Evolutionary conservation across 2,888 invertebrate genomes (phyloP).

Genomic region (Lacanobia oleracea): DNA sequence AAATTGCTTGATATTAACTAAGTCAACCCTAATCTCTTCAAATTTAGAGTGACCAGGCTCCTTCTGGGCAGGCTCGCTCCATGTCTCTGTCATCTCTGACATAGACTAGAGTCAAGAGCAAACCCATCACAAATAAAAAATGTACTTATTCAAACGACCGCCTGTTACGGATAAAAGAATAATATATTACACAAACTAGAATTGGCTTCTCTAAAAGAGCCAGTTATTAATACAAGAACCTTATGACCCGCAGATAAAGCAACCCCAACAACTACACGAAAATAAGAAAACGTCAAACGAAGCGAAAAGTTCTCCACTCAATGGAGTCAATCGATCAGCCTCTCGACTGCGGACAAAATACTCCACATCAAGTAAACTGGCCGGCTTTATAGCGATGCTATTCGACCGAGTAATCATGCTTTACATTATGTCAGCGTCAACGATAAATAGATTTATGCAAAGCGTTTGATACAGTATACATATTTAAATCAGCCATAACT

Average conservation of each 20-base stretch:
- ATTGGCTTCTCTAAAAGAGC: background rate
- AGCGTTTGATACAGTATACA: conserved; percentile 11
- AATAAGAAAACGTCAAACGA: conserved; percentile 34
- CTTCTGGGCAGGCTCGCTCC: no score
- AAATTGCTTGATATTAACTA: background rate
- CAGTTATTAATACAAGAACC: background rate
- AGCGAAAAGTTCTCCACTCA: conserved; percentile 36
- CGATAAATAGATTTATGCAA: conserved; percentile 2
- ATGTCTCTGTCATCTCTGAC: no score
- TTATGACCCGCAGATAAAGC: conserved; percentile 8
- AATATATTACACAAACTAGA: background rate
- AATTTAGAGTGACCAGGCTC: no score
- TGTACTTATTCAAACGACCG: conserved; percentile 2
- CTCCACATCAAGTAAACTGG: conserved; percentile 30
- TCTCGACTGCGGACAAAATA: conserved; percentile 34
- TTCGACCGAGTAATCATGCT: conserved; percentile 6
- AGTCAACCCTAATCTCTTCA: no score
- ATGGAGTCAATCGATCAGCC: conserved; percentile 49
- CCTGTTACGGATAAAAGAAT: background rate
- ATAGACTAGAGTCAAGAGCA: no score
- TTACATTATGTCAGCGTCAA: conserved; percentile 5
- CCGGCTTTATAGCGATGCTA: conserved; percentile 22
- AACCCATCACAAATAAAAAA: no score
- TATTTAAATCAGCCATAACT: background rate
- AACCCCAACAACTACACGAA: conserved; percentile 15